Evolutionary conservation across 2,113 vertebrate genomes (phyloP), one percentile per base, ranked within the genome.

Genomic region (Nesoenas mayeri): DNA sequence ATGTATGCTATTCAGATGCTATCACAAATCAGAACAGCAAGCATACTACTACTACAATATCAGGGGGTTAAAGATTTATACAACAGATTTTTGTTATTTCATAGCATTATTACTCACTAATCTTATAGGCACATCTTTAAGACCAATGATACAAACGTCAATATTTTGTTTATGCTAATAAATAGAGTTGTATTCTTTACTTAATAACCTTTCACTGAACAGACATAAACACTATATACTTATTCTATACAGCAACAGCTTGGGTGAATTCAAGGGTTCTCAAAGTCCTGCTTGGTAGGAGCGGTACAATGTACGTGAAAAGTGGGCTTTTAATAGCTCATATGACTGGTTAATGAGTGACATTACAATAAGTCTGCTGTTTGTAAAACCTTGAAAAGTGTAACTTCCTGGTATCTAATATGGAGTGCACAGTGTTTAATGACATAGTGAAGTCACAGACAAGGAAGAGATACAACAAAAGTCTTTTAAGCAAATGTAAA

Each of bases 291-390:
- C 36, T 47, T 12, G 20, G 38, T 32, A 71, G 32, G 3, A 91
- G 3, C 32, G 79, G 34, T 7, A 24, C 62, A 51, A 22, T 15
- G 10, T 26, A 67, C 94, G 53, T 10, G 60, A 11, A 29, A 81
- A 86, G 53, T 34, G 17, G 50, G 61, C 29, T 90, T 90, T 94
- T 85, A 95, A 65, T 22, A 78, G 66, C 71, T 93, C 89, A 74
- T 28, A 65, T 7, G 4, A 83, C 77, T 58, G 32, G 91, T 95
- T 96, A 96, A 96, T 96, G 38, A 96, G 32, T 91, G 91, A 96
- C 85, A 85, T 53, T 42, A 38, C 42, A 78, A 2, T 3, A 66
- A 50, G 51, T 42, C 29, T 85, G 32, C 48, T 93, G 79, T 87
- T 85, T 54, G 62, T 50, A 87, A 94, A 91, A 91, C 80, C 75